Percentiles rank a stretch among this genome's conserved stretches.
phyloP scores from a whole-genome alignment of 1,140 invertebrate species.

The Drosophila baimaii region DNA sequence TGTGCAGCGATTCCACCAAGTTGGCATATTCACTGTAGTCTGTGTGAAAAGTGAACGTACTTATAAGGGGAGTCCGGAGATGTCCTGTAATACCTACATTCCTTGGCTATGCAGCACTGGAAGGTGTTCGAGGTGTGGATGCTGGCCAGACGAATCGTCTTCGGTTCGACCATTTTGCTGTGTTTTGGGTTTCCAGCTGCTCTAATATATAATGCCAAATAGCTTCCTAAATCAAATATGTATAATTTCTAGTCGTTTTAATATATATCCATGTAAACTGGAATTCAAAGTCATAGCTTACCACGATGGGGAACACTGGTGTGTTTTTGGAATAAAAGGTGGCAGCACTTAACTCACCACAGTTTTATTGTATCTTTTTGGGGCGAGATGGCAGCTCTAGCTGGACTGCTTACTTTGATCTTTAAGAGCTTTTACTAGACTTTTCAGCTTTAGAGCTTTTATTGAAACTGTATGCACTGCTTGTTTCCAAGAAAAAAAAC shows the following conservation, averaged over 20 bases:
- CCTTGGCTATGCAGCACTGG: constrained; percentile 59
- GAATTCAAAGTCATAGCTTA: constrained; percentile 8
- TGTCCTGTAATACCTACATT: constrained; percentile 42
- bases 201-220: not conserved
- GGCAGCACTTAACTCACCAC: not conserved
- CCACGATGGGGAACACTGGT: not conserved
- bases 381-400: not conserved
- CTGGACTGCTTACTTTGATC: not conserved
- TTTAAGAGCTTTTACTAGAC: no score
- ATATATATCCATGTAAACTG: not conserved
- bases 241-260: not conserved
- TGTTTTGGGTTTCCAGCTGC: not conserved
- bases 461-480: no score
- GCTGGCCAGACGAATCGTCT: not conserved
- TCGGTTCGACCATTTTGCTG: no score
- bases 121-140: not conserved
- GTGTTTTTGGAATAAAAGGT: not conserved
- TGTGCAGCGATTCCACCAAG: constrained; percentile 57
- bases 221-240: not conserved
- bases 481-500: no score
- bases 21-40: constrained; percentile 62
- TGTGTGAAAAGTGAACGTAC: not conserved
- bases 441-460: no score
- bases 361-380: not conserved
- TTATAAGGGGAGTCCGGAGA: not conserved